Evolutionary conservation across 2,888 invertebrate genomes (phyloP), one percentile per base, ranked within the genome.

Genomic region (Amphiduros pacificus): DNA sequence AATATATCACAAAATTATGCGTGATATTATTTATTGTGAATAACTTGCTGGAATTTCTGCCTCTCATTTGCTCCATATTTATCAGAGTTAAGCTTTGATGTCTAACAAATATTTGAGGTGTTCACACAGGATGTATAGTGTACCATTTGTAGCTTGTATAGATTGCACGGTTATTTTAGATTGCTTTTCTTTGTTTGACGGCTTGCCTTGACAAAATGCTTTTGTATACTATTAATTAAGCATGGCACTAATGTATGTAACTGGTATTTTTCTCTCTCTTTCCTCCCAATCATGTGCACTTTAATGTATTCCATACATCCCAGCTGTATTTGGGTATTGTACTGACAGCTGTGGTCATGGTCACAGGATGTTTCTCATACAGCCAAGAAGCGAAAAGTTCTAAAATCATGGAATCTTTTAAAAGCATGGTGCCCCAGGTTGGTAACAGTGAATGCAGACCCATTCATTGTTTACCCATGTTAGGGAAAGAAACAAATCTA

Each of bases 331-430:
- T 98, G 83, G 97, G 97, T 84, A 90, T 86, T 70, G 92, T 97
- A 84, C 89, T 98, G 86, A 91, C 94, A 77, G 91, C 90, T 85
- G 96, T 98, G 81, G 97, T 98, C 78, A 92, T 98, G 85, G 93
- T 97, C 74, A 98, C 97, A 82, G 97, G 97, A 11, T 92, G 94
- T 84, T 98, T 98, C 89, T 97, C 97, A 74, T 98, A 97, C 85
- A 97, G 95, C 87, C 97, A 97, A 87, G 89, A 89, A 78, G 94
- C 94, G 85, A 97, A 97, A 87, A 94, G 94, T 82, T 95, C 95
- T 73, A 93, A 92, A 85, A 96, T 98, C 85, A 97, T 98, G 96
- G 97, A 97, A 85, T 95, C 95, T 58, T 97, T 97, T 88, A 96
- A 89, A 75, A 94, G 94, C 87, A 92, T 97, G 92, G 94, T 95